Conservation (phyloP, 2,888 invertebrate species). For the Cheilosia impressa region DNA sequence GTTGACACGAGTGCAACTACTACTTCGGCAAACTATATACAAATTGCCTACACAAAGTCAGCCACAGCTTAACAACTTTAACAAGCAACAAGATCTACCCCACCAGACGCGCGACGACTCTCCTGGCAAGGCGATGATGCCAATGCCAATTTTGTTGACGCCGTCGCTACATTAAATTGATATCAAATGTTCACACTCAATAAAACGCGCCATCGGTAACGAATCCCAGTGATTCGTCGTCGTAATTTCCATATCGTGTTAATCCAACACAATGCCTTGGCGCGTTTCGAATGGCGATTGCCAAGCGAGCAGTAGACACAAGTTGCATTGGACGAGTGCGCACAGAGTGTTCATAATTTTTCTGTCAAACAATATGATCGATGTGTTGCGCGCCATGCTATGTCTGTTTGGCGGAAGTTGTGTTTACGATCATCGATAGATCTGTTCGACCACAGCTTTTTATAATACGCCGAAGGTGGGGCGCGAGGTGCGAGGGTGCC, state of each 20-base stretch:
- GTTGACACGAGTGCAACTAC: slow-evolving; percentile 60
- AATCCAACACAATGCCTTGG: slow-evolving; percentile 60
- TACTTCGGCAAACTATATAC: slow-evolving; percentile 45
- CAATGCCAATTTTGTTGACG: slow-evolving; percentile 69
- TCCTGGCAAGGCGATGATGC: slow-evolving; percentile 51
- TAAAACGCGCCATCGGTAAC: slow-evolving; percentile 70
- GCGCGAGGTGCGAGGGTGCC: not conserved
- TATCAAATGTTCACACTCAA: slow-evolving; percentile 75
- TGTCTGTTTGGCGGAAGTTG: slow-evolving; percentile 66
- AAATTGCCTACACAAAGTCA: slow-evolving; percentile 66
- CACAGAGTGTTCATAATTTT: slow-evolving; percentile 73
- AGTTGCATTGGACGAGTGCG: slow-evolving; percentile 40
- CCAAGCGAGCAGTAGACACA: slow-evolving; percentile 13
- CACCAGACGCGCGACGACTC: not conserved
- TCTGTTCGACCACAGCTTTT: slow-evolving; percentile 50
- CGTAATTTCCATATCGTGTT: slow-evolving; percentile 73
- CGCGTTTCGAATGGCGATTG: slow-evolving; percentile 7
- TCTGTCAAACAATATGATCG: slow-evolving; percentile 74
- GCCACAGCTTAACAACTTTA: slow-evolving; percentile 40
- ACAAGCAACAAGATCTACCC: slow-evolving; percentile 13
- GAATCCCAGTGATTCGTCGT: slow-evolving; percentile 51
- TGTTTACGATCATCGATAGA: slow-evolving; percentile 53
- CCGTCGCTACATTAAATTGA: slow-evolving; percentile 70
- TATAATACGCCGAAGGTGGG: not conserved
- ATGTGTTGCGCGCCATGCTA: slow-evolving; percentile 64